Percentiles rank a stretch among this genome's conserved stretches.
Conservation (phyloP, 2,888 invertebrate genomes). For the Malthinus seriepunctatus region DNA sequence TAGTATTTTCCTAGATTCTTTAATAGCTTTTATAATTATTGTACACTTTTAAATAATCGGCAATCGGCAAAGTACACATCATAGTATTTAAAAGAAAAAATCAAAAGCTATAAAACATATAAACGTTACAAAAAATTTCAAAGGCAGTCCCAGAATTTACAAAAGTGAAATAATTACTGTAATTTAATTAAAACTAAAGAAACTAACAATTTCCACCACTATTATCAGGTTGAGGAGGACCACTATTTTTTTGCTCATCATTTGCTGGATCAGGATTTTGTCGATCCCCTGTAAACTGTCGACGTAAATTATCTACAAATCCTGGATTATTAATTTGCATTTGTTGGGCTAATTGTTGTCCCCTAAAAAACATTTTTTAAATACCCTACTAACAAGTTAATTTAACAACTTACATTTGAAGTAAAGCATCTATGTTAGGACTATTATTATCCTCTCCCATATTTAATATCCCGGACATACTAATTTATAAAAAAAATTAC, state of each 20-base stretch:
- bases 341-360: constrained; percentile 80
- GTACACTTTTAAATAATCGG: too few relatives aligned
- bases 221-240: not conserved
- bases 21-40: too few relatives aligned
- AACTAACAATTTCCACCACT: not conserved
- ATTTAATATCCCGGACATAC: constrained; percentile 50
- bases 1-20: too few relatives aligned
- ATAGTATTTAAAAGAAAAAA: not conserved
- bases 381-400: not conserved
- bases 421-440: constrained; percentile 46
- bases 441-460: constrained; percentile 41
- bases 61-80: too few relatives aligned
- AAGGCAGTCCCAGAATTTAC: not conserved
- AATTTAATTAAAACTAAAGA: not conserved
- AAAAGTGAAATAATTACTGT: not conserved
- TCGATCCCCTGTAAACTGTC: constrained; percentile 30
- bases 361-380: constrained; percentile 48
- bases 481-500: constrained; percentile 29
- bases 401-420: constrained; percentile 45
- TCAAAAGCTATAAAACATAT: not conserved
- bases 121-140: not conserved
- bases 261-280: not conserved
- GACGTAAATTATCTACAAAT: constrained; percentile 75
- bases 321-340: constrained; percentile 84
- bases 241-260: not conserved